Conservation (phyloP, 2,888 invertebrate species). For the Idaea straminata region DNA sequence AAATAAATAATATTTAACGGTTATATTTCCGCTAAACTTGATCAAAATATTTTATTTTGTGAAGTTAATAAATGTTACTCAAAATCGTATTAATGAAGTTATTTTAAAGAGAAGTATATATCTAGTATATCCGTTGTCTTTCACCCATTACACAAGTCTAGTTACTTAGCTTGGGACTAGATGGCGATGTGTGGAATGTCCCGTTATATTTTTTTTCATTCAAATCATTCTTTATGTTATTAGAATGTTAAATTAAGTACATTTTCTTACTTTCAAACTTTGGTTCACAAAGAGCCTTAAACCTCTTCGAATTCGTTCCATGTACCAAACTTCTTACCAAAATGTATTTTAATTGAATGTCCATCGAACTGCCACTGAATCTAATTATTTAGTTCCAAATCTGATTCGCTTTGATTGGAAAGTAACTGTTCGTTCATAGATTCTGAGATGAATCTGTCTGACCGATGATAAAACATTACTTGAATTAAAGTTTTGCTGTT, state of each 20-base stretch:
- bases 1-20: neutral
- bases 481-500: conserved; percentile 19
- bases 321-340: neutral
- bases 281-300: neutral
- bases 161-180: too few species aligned
- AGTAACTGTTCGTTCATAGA: conserved; percentile 1
- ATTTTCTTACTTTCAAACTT: neutral
- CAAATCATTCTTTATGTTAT: neutral
- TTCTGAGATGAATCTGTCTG: conserved; percentile 1
- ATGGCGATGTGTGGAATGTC: too few species aligned
- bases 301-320: neutral
- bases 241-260: neutral
- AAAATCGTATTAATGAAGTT: too few species aligned
- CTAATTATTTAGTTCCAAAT: conserved; percentile 1
- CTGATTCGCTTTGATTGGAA: neutral
- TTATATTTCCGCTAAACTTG: neutral
- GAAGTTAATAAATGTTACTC: neutral
- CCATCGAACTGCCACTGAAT: neutral
- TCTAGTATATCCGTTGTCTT: too few species aligned
- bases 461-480: neutral
- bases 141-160: too few species aligned
- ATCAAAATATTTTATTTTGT: neutral
- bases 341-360: conserved; percentile 4
- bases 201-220: too few species aligned
- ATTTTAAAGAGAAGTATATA: too few species aligned